These are phyloP conservation scores for Clarias laeviceps DNA, from an alignment of 2,797 vertebrate species.

Conservation along the genomic window DNA sequence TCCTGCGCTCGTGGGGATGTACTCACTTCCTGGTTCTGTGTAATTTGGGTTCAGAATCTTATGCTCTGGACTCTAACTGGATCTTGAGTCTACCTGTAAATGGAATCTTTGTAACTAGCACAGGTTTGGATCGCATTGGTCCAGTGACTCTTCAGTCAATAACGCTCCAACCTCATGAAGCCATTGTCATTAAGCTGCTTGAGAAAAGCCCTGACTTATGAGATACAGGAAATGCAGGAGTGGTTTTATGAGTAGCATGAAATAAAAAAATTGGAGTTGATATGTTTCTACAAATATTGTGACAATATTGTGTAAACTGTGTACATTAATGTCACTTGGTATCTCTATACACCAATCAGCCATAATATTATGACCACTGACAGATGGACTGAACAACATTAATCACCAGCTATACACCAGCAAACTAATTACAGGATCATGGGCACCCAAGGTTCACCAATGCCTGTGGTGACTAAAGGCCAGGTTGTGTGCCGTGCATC, in stretches of 20 bases:
- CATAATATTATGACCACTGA: too few relatives aligned
- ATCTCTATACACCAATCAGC: too few relatives aligned
- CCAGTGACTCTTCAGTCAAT: constrained; percentile 59
- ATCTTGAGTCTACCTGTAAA: constrained; percentile 63
- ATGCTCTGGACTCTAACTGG: constrained; percentile 63
- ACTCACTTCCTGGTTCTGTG: constrained; percentile 74
- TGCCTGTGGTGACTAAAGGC: too few relatives aligned
- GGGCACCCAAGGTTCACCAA: too few relatives aligned
- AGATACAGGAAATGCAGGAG: background rate
- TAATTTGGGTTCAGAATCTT: constrained; percentile 64
- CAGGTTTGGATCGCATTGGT: constrained; percentile 69
- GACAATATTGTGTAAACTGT: background rate
- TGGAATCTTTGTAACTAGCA: constrained; percentile 72
- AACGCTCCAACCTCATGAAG: constrained; percentile 69
- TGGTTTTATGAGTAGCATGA: background rate
- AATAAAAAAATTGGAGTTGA: background rate
- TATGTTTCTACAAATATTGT: background rate
- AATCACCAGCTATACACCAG: too few relatives aligned
- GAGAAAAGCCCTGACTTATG: constrained; percentile 64
- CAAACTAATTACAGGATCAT: too few relatives aligned
- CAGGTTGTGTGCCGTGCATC: too few relatives aligned
- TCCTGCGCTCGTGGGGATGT: constrained; percentile 77
- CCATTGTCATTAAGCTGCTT: constrained; percentile 76
- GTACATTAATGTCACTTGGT: background rate
- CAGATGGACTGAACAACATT: too few relatives aligned